Evolutionary conservation across 1,140 invertebrate species (phyloP).

Genomic region (Aplysia californica): DNA sequence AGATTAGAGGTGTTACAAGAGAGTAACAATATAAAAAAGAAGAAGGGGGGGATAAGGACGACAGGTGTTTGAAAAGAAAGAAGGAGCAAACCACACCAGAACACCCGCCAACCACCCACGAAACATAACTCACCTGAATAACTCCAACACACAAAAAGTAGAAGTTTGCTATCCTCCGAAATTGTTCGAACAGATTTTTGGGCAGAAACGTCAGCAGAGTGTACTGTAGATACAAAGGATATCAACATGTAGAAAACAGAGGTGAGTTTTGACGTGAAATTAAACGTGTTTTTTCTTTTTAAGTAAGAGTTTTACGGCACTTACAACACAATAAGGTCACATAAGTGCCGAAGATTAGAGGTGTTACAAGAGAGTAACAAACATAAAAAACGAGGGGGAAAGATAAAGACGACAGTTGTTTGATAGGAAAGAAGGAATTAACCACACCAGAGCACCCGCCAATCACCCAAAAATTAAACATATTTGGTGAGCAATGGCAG

Average conservation of each 20-base stretch:
- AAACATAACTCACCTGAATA: conserved; percentile 54
- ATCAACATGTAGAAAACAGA: too few relatives aligned
- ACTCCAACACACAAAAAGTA: conserved; percentile 78
- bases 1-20: too few relatives aligned
- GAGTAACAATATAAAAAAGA: too few relatives aligned
- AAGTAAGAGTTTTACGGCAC: neutral
- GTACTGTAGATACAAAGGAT: conserved; percentile 74
- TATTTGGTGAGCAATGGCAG: too few relatives aligned
- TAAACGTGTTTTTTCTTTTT: neutral
- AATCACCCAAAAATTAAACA: too few relatives aligned
- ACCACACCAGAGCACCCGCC: too few relatives aligned
- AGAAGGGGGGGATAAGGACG: too few relatives aligned
- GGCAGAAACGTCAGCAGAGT: conserved; percentile 84
- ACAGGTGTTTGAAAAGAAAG: too few relatives aligned
- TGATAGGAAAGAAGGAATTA: too few relatives aligned
- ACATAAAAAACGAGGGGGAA: neutral
- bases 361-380: neutral
- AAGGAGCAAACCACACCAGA: too few relatives aligned
- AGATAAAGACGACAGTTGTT: neutral
- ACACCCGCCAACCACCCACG: too few relatives aligned
- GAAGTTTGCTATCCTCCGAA: conserved; percentile 85
- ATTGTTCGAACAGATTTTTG: conserved; percentile 87
- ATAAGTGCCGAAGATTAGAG: neutral
- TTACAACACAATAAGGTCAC: conserved; percentile 1
- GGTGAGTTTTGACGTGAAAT: too few relatives aligned